Evolutionary conservation across 2,113 vertebrate species (phyloP), one percentile per base, ranked within the genome.

Genomic region (Sphaerodactylus townsendi): DNA sequence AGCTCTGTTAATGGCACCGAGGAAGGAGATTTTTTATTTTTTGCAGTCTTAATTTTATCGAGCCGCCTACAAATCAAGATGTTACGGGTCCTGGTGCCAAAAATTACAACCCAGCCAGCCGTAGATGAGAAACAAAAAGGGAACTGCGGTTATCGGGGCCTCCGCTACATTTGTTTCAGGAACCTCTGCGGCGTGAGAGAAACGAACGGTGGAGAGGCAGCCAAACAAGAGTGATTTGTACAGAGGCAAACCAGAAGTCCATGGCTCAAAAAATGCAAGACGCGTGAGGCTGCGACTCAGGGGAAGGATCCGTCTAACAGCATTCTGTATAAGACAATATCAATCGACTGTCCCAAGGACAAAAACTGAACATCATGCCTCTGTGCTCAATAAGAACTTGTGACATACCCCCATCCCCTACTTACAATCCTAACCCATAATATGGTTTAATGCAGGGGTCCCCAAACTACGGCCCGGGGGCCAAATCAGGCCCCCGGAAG

Each of bases 1-100:
- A 75, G 81, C 87, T 81, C 90, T 65, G 84, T 87, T 86, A 84
- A 85, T 65, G 62, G 59, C 53, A 64, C 37, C 41, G 53, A 48
- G 69, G 53, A 53, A 10, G 69, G 35, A n/a, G 53, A 23, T 56
- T 56, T 56, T 91, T 85, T 87, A 86, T 56, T 81, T 77, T 83
- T 86, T 86, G 19, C 59, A 28, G 59, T 85, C 89, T 94, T 83
- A 86, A 50, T 92, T 93, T 93, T 92, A 94, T 89, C 90, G 89
- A 87, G 85, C 88, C 77, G 83, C 88, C 88, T 85, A 90, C 82
- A 89, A 86, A 82, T 82, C 77, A 76, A 92, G 86, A 83, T 62
- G 85, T 86, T 88, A 81, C 1, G 37, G 81, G 15, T 2, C 3
- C 2, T 23, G 30, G 14, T 83, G 94, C 93, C 94, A 93, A 93